phyloP scores from a whole-genome alignment of 2,113 vertebrate species.

The Podocnemis expansa region DNA sequence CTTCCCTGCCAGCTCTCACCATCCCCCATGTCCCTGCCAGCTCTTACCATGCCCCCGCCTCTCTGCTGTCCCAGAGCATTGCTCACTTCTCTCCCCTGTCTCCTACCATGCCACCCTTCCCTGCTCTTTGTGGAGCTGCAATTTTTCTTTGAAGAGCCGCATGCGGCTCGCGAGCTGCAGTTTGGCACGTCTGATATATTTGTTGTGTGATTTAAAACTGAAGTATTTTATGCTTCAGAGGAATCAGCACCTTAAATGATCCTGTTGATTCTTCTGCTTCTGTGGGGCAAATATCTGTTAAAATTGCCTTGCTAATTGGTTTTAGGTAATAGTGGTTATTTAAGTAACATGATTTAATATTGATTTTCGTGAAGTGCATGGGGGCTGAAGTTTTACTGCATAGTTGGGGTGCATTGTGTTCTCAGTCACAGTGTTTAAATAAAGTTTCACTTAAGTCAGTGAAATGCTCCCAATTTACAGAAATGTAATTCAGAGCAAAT shows the following conservation, averaged over 20 bases:
- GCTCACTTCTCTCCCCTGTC: too few relatives aligned
- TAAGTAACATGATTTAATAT: not conserved
- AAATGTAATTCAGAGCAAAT: not conserved
- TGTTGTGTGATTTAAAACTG: not conserved
- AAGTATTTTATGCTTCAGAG: slow-evolving; percentile 13
- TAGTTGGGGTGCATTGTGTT: not conserved
- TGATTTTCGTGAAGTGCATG: not conserved
- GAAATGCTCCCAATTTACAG: not conserved
- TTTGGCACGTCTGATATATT: too few relatives aligned
- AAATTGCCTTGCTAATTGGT: not conserved
- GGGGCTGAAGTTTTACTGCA: not conserved
- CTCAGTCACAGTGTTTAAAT: not conserved
- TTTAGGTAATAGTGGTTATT: slow-evolving; percentile 16
- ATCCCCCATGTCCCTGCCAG: too few relatives aligned
- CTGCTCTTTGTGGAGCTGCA: too few relatives aligned
- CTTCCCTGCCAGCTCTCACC: too few relatives aligned
- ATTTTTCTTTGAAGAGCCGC: too few relatives aligned
- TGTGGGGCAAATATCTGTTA: slow-evolving; percentile 12
- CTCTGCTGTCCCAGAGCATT: too few relatives aligned
- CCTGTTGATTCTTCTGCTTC: not conserved
- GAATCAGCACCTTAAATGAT: not conserved
- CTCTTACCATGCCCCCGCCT: too few relatives aligned
- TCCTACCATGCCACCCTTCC: too few relatives aligned
- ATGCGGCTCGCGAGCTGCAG: too few relatives aligned
- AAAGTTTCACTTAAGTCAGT: not conserved